Percentiles rank a stretch among this genome's conserved stretches.
phyloP scores from a whole-genome alignment of 2,888 invertebrate genomes.

The Pelosia muscerda region DNA sequence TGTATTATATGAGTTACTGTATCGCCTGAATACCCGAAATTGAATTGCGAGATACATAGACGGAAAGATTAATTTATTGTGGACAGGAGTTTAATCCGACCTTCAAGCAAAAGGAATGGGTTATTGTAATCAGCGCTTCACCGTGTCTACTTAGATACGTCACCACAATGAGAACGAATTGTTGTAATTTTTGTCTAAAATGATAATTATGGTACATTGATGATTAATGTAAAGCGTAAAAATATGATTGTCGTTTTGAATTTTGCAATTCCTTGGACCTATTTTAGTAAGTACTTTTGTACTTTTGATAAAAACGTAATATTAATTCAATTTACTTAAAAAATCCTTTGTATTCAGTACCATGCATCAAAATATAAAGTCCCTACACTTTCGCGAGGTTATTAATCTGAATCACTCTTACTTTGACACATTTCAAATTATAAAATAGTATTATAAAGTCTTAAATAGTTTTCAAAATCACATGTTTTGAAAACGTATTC shows the following conservation, averaged over 20 bases:
- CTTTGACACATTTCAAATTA: too few relatives aligned
- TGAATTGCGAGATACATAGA: neutral
- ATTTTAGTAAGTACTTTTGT: too few relatives aligned
- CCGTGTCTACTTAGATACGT: neutral
- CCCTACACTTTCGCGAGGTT: too few relatives aligned
- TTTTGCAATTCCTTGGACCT: neutral
- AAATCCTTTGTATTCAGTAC: too few relatives aligned
- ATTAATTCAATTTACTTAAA: too few relatives aligned
- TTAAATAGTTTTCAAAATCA: too few relatives aligned
- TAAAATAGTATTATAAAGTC: too few relatives aligned
- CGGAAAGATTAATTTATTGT: neutral
- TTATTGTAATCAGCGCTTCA: neutral
- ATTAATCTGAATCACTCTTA: too few relatives aligned
- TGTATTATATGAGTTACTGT: too few relatives aligned
- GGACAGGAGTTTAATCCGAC: slow-evolving; percentile 4
- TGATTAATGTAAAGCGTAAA: neutral
- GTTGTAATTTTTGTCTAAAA: neutral
- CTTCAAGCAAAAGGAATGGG: neutral
- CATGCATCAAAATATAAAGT: too few relatives aligned
- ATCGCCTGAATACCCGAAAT: neutral
- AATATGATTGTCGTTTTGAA: neutral
- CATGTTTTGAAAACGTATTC: too few relatives aligned
- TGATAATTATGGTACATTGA: neutral
- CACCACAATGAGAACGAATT: neutral
- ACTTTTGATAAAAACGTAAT: too few relatives aligned